phyloP scores from a whole-genome alignment of 1,140 invertebrate genomes.

The Sitobion miscanthi region DNA sequence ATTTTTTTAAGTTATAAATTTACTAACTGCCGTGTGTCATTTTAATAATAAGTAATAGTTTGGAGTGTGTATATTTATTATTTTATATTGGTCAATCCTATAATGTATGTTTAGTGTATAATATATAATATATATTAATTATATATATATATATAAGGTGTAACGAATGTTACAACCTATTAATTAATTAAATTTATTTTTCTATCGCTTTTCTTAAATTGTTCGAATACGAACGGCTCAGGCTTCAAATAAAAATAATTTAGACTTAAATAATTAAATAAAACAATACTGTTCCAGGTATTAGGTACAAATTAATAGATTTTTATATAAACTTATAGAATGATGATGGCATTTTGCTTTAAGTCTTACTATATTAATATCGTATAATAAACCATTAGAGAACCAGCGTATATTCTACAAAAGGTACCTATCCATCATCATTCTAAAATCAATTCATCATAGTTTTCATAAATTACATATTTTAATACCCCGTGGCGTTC shows the following conservation, averaged over 20 bases:
- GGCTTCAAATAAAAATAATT: background rate
- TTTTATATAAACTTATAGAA: background rate
- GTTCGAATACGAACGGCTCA: background rate
- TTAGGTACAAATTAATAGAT: background rate
- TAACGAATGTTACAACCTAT: no score
- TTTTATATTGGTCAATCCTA: no score
- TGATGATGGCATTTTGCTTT: background rate
- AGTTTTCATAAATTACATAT: conserved; percentile 44
- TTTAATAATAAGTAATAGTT: no score
- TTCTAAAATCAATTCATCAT: conserved; percentile 26
- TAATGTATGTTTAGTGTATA: no score
- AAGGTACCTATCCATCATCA: background rate
- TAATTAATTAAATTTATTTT: background rate
- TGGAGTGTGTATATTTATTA: no score
- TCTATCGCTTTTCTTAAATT: background rate
- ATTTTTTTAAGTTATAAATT: background rate
- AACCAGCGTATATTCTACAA: background rate
- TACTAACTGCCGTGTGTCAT: background rate
- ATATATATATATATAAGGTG: no score
- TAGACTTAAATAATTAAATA: background rate
- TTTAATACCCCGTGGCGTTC: conserved; percentile 29
- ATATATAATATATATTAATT: no score
- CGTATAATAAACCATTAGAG: background rate
- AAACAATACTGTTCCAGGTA: background rate
- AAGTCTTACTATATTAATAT: background rate